These are phyloP conservation scores for Dichetophora obliterata DNA, from an alignment of 2,888 invertebrate species.

Conservation along the genomic window DNA sequence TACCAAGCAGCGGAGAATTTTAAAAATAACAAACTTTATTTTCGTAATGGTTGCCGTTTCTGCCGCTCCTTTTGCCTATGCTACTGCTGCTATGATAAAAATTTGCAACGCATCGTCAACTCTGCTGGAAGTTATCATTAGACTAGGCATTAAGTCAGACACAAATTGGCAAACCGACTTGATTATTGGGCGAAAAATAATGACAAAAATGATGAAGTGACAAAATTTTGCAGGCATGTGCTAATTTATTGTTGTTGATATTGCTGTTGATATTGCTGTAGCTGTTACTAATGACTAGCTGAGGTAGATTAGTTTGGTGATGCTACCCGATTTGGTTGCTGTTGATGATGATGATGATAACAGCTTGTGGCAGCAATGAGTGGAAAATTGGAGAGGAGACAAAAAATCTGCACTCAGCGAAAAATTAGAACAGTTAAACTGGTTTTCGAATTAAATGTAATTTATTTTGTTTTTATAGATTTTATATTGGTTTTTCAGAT, in stretches of 20 bases:
- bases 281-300: too few species aligned
- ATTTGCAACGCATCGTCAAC: not conserved
- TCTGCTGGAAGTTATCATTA: not conserved
- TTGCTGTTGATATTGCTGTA: not conserved
- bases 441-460: too few species aligned
- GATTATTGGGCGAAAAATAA: not conserved
- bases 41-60: not conserved
- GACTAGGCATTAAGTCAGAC: not conserved
- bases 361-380: not conserved
- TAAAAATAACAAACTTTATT: not conserved
- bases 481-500: too few species aligned
- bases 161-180: not conserved
- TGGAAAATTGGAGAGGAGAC: too few species aligned
- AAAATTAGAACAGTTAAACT: too few species aligned
- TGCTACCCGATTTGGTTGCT: not conserved
- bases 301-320: too few species aligned
- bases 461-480: too few species aligned
- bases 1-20: not conserved
- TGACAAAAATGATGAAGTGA: slow-evolving; percentile 8
- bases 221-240: not conserved
- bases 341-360: not conserved
- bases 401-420: too few species aligned
- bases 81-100: not conserved
- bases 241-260: slow-evolving; percentile 6
- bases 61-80: not conserved